Evolutionary conservation across 2,113 vertebrate genomes (phyloP), one percentile per base, ranked within the genome.

Genomic region (Scartelaos histophorus): DNA sequence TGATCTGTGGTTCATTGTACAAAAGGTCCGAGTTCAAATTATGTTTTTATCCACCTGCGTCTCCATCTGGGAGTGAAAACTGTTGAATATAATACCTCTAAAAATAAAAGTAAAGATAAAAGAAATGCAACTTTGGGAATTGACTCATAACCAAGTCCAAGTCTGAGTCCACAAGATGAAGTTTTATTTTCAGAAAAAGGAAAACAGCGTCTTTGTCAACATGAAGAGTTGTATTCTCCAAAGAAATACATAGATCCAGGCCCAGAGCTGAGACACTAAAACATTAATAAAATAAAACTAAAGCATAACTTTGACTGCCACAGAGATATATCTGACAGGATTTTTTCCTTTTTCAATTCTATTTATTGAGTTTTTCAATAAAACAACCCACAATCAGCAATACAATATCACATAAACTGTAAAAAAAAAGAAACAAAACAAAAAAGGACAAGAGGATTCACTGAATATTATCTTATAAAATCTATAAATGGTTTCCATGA

Each of bases 71-170:
- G 3, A n/a, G 9, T 54, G 25, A 61, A 17, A 9, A 3, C 25
- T 15, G 13, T 34, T 16, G 24, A 57, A 57, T 57, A 58, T 7
- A 61, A 61, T 61, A 34, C 58, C 24, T 61, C 24, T 58, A 58
- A 58, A 61, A 61, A 34, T 29, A 61, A 19, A 61, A 17, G 1
- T 13, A 34, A 61, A 61, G 5, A 5, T 25, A 60, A 60, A 12
- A 60, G 0, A 29, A 15, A 60, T 29, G 13, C 12, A 1, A 13
- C 22, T 29, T 61, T 61, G 13, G 15, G 58, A 61, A 17, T 17
- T 61, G 58, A 61, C 58, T 60, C 57, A 24, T 24, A 60, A 29
- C 57, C 57, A 25, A 60, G 22, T 29, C 22, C 57, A 25, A 60
- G 57, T 34, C 25, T 34, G 25, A 29, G 58, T 16, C 58, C 16